Conservation (phyloP, 2,797 vertebrate species). For the Psittacula derbiana region DNA sequence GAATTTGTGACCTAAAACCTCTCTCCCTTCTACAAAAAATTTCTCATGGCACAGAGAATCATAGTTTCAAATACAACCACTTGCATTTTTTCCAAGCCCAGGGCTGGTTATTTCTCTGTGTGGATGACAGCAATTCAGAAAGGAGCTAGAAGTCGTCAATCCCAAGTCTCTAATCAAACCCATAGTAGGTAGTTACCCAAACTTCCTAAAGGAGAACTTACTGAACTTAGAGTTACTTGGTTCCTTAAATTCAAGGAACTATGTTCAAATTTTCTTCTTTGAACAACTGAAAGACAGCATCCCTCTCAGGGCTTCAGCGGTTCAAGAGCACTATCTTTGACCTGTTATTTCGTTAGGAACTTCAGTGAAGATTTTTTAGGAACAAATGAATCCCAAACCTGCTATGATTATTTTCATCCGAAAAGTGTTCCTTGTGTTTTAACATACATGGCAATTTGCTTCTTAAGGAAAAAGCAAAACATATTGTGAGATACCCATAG, state of each 20-base stretch:
- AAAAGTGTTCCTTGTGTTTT: neutral
- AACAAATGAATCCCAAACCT: neutral
- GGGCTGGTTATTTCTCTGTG: neutral
- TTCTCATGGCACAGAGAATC: neutral
- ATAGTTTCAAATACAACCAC: neutral
- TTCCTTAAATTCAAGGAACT: neutral
- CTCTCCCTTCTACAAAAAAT: neutral
- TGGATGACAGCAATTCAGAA: neutral
- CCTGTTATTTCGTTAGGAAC: neutral
- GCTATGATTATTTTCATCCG: neutral
- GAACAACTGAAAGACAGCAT: neutral
- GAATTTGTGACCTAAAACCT: neutral
- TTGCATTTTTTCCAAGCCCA: neutral
- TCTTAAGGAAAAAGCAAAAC: neutral
- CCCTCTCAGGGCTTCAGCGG: neutral
- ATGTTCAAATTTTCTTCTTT: neutral
- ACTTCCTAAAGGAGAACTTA: neutral
- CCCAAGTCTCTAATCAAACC: neutral
- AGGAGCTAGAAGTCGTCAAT: neutral
- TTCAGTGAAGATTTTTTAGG: neutral
- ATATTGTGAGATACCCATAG: neutral
- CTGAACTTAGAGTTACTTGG: neutral
- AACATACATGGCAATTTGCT: neutral
- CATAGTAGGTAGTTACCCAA: neutral
- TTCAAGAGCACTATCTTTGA: neutral